Base-by-base conservation (phyloP, 2,797 vertebrate genomes). In the Coreius guichenoti region DNA sequence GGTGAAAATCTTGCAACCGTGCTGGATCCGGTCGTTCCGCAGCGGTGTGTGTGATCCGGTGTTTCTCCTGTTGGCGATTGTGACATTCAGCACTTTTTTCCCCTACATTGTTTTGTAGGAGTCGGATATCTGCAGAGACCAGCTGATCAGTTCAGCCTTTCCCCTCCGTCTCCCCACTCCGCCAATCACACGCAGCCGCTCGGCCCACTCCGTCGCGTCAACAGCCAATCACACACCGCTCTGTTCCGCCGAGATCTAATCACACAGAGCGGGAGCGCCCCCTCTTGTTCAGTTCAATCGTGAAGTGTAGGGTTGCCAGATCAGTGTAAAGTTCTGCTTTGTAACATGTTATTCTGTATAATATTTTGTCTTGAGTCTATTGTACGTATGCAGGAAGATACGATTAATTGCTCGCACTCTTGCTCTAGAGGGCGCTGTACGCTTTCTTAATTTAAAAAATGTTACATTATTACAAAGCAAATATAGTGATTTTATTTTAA, bases 91-190 rank as follows among this genome's bases (percentile, higher is more conserved):
- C 86, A 89, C 82, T 90, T 88, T 81, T 68, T 75, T 63, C 65
- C 16, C 13, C 79, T 89, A 91, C 91, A 92, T 92, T 91, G 92
- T 91, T 91, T 80, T 88, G 87, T 82, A 82, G 81, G 89, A 90
- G 84, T 86, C 78, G 51, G 88, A 85, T 91, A 92, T 89, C 93
- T 92, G 93, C 94, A 93, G 92, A 90, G 90, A 93, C 88, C 93
- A 94, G 93, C 93, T 93, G 93, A 95, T 89, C 89, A 58, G 7
- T 47, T 65, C 80, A 86, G 76, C 85, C 88, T 86, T 83, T 87
- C 73, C 83, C 80, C 85, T 29, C 86, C 49, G 81, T 86, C 82
- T 12, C 39, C 45, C 8, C 31, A 3, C 39, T 63, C 79, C 88
- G 87, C 95, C 94, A 94, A 94, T 94, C 91, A 90, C 58, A 83